These are phyloP conservation scores for Autographa pulchrina DNA, from an alignment of 2,888 invertebrate genomes.

Conservation along the genomic window DNA sequence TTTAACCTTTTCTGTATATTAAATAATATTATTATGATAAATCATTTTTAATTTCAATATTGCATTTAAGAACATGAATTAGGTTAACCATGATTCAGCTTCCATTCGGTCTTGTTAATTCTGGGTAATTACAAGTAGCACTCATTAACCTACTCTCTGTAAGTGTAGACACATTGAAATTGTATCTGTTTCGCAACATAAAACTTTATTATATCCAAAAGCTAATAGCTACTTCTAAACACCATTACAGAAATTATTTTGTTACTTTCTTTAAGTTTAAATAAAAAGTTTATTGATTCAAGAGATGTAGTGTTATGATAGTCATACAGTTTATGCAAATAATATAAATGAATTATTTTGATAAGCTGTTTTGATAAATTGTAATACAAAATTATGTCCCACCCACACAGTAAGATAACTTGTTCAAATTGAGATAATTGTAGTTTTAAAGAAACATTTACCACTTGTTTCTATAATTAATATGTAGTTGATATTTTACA, in stretches of 20 bases:
- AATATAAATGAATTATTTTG: conserved; percentile 21
- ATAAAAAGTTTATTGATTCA: background rate
- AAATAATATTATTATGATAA: too few relatives aligned
- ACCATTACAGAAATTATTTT: background rate
- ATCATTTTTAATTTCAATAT: background rate
- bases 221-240: background rate
- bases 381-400: conserved; percentile 20
- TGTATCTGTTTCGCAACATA: conserved; percentile 18
- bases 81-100: conserved; percentile 19
- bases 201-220: background rate
- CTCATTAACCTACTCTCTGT: conserved; percentile 54
- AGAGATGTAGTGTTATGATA: background rate
- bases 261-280: background rate
- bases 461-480: conserved; percentile 15
- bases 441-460: conserved; percentile 24
- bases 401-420: conserved; percentile 33
- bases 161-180: conserved; percentile 12
- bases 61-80: background rate
- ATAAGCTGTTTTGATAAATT: conserved; percentile 36
- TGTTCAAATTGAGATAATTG: conserved; percentile 11
- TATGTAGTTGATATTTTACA: background rate
- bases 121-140: conserved; percentile 46
- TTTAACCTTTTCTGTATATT: background rate
- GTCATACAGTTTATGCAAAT: conserved; percentile 11
- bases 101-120: conserved; percentile 28